Conservation (phyloP, 2,888 invertebrate genomes). For the Drosophila paracracens region DNA sequence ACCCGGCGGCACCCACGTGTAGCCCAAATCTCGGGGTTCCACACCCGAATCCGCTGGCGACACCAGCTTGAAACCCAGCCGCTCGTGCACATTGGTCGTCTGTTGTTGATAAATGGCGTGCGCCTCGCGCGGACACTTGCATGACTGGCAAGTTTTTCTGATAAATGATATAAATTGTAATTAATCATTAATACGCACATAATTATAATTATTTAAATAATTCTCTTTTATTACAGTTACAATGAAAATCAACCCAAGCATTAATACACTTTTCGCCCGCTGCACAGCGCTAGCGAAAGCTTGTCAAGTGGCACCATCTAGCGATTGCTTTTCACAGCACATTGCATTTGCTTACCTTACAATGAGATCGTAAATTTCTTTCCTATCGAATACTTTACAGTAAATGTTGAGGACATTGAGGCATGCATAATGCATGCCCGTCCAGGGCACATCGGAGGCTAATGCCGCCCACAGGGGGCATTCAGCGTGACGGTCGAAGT, state of each 20-base stretch:
- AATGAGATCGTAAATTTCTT: slow-evolving; percentile 91
- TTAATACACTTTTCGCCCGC: slow-evolving; percentile 21
- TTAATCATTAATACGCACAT: not conserved
- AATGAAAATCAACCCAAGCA: not conserved
- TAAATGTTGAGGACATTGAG: slow-evolving; percentile 93
- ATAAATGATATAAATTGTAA: slow-evolving; percentile 59
- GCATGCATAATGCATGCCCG: slow-evolving; percentile 93
- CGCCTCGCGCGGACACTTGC: slow-evolving; percentile 95
- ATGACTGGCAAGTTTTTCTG: slow-evolving; percentile 97
- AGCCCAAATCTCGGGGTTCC: slow-evolving; percentile 88
- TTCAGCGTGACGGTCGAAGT: slow-evolving; percentile 88
- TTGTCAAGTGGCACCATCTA: slow-evolving; percentile 51
- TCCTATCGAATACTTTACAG: slow-evolving; percentile 94
- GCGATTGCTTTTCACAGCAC: slow-evolving; percentile 46
- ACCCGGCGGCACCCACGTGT: slow-evolving; percentile 89
- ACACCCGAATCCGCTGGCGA: slow-evolving; percentile 87
- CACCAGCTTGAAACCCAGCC: slow-evolving; percentile 88
- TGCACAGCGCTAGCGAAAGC: slow-evolving; percentile 35
- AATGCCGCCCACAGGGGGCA: slow-evolving; percentile 88
- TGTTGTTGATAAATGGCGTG: slow-evolving; percentile 96
- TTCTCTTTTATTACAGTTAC: not conserved
- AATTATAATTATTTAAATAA: not conserved
- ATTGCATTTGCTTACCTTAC: slow-evolving; percentile 87
- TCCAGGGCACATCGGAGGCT: slow-evolving; percentile 89
- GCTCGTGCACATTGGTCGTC: slow-evolving; percentile 91